Evolutionary conservation across 2,113 vertebrate genomes (phyloP).

Genomic region (Coregonus clupeaformis): DNA sequence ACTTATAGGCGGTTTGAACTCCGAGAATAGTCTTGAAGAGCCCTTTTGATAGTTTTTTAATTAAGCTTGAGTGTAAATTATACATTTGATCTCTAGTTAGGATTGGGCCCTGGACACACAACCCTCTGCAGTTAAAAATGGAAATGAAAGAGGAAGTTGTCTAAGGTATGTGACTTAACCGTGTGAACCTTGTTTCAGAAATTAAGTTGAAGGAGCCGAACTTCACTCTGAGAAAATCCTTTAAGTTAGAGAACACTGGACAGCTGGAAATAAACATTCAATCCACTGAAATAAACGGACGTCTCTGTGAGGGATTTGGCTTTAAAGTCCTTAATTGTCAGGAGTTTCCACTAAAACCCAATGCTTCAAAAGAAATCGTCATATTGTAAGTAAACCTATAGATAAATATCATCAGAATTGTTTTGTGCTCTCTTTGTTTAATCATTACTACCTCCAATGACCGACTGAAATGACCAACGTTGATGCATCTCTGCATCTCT

Average conservation of each 20-base stretch:
- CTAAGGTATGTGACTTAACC: neutral
- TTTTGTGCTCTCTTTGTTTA: neutral
- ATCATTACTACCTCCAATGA: neutral
- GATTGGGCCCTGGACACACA: too few relatives aligned
- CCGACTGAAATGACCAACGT: too few relatives aligned
- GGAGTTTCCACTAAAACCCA: constrained; percentile 84
- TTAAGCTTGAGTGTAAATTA: neutral
- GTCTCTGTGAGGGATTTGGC: constrained; percentile 86
- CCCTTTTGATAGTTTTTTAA: too few relatives aligned
- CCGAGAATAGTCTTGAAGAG: too few relatives aligned
- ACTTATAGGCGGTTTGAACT: too few relatives aligned
- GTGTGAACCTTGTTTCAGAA: constrained; percentile 57
- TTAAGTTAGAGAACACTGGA: constrained; percentile 87
- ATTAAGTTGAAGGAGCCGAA: constrained; percentile 85
- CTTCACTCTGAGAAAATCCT: constrained; percentile 86
- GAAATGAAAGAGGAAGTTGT: too few relatives aligned
- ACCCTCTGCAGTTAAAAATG: too few relatives aligned
- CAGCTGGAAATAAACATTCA: constrained; percentile 81
- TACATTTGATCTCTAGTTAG: neutral
- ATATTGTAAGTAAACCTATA: constrained; percentile 79
- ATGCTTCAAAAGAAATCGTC: constrained; percentile 85
- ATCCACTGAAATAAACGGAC: constrained; percentile 84
- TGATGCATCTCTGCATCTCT: neutral
- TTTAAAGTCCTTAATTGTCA: constrained; percentile 91
- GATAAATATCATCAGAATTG: neutral